Conservation (phyloP, 2,888 invertebrate genomes). For the Pseudoips prasinana region DNA sequence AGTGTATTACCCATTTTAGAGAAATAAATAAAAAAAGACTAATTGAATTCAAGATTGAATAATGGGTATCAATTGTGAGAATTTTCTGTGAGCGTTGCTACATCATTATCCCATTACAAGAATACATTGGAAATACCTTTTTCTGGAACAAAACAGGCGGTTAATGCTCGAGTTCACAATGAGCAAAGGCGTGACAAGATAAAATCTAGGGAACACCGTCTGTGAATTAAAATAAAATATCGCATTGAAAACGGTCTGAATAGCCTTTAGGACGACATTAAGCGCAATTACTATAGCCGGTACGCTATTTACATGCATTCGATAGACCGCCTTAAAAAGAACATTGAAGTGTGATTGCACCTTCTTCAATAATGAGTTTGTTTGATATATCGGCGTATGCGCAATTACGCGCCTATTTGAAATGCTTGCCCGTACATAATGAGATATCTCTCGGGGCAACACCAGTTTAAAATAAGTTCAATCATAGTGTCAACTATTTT, state of each 20-base stretch:
- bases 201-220: constrained; percentile 66
- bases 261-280: constrained; percentile 72
- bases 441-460: constrained; percentile 58
- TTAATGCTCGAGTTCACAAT: constrained; percentile 61
- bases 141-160: constrained; percentile 56
- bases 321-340: constrained; percentile 46
- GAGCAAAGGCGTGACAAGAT: constrained; percentile 75
- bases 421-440: constrained; percentile 52
- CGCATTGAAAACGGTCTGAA: constrained; percentile 69
- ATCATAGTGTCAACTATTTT: too few species aligned
- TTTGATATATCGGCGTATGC: constrained; percentile 55
- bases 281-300: constrained; percentile 64
- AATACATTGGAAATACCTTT: constrained; percentile 50
- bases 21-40: too few species aligned
- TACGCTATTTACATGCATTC: constrained; percentile 56
- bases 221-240: constrained; percentile 71
- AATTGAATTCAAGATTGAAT: too few species aligned
- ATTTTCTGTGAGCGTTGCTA: constrained; percentile 33
- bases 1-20: too few species aligned
- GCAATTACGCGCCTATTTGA: constrained; percentile 66
- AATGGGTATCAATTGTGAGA: constrained; percentile 17
- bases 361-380: constrained; percentile 49
- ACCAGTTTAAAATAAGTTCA: too few species aligned
- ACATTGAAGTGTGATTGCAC: constrained; percentile 42
- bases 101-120: constrained; percentile 57